Evolutionary conservation across 2,113 vertebrate genomes (phyloP).

Genomic region (Sinocyclocheilus rhinocerous): DNA sequence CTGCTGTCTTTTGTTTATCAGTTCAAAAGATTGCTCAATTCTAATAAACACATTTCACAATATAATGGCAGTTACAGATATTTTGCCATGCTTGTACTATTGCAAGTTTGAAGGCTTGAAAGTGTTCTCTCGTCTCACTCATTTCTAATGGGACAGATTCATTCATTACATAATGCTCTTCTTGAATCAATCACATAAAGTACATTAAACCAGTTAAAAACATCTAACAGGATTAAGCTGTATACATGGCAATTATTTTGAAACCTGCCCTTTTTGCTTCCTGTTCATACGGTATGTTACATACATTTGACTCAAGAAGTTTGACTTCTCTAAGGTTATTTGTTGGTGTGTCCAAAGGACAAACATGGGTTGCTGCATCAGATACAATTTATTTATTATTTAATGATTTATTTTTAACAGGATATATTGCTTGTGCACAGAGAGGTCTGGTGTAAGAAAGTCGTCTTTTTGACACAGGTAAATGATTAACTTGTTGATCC

Average conservation of each 20-base stretch:
- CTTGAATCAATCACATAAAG: not conserved
- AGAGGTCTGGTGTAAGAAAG: not conserved
- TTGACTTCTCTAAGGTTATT: not conserved
- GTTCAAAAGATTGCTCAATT: not conserved
- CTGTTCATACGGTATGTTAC: not conserved
- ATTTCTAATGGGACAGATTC: not conserved
- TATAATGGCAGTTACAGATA: not conserved
- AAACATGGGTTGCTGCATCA: too few species aligned
- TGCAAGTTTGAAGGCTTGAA: not conserved
- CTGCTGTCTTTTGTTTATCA: not conserved
- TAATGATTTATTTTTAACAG: not conserved
- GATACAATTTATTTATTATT: too few species aligned
- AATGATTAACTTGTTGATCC: slow-evolving; percentile 50
- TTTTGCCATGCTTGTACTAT: not conserved
- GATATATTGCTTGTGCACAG: not conserved
- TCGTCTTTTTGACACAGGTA: not conserved
- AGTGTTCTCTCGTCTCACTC: not conserved
- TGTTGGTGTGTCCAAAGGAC: not conserved
- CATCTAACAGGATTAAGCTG: too few species aligned
- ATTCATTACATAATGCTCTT: not conserved
- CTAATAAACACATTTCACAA: not conserved
- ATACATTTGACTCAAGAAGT: too few species aligned
- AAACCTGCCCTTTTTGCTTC: not conserved
- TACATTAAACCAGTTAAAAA: not conserved
- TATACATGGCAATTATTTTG: not conserved